These are phyloP conservation scores for Solea solea DNA, from an alignment of 2,113 vertebrate genomes.

Conservation along the genomic window DNA sequence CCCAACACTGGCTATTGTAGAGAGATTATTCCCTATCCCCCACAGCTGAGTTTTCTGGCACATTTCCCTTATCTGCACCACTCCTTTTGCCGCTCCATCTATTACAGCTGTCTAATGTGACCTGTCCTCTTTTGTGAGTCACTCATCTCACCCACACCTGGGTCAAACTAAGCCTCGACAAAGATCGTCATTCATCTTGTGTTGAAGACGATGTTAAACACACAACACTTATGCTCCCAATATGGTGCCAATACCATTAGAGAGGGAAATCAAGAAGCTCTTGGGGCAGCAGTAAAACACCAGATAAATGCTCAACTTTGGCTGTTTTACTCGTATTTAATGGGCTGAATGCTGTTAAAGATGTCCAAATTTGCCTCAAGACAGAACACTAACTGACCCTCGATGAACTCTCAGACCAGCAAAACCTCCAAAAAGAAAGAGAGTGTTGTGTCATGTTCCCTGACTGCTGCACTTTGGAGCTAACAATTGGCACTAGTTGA, in stretches of 20 bases:
- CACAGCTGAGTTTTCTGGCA: conserved; percentile 75
- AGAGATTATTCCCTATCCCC: conserved; percentile 81
- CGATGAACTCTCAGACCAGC: conserved; percentile 44
- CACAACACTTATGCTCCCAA: conserved; percentile 33
- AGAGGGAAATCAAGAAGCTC: conserved; percentile 49
- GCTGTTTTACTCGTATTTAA: conserved; percentile 43
- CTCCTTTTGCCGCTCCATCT: conserved; percentile 64
- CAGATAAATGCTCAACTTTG: conserved; percentile 42
- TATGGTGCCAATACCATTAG: conserved; percentile 39
- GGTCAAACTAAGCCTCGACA: conserved; percentile 68
- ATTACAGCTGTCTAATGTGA: conserved; percentile 74
- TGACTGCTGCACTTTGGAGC: conserved; percentile 50
- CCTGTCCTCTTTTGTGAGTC: conserved; percentile 63
- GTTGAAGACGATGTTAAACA: conserved; percentile 51
- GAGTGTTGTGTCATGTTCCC: neutral
- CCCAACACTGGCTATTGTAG: conserved; percentile 75
- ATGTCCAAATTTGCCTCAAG: conserved; percentile 44
- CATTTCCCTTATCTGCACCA: conserved; percentile 69
- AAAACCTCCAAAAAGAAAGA: conserved; percentile 17
- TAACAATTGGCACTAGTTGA: conserved; percentile 27
- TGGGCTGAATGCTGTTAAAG: conserved; percentile 46
- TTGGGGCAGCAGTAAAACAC: conserved; percentile 53
- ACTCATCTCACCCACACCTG: conserved; percentile 62
- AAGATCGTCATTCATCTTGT: conserved; percentile 59
- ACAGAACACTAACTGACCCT: conserved; percentile 43